A percentile compares a stretch with the other conserved stretches of the same genome.
These are phyloP conservation scores for Adrianichthys oophorus DNA, from an alignment of 2,797 vertebrate species.

Conservation along the genomic window DNA sequence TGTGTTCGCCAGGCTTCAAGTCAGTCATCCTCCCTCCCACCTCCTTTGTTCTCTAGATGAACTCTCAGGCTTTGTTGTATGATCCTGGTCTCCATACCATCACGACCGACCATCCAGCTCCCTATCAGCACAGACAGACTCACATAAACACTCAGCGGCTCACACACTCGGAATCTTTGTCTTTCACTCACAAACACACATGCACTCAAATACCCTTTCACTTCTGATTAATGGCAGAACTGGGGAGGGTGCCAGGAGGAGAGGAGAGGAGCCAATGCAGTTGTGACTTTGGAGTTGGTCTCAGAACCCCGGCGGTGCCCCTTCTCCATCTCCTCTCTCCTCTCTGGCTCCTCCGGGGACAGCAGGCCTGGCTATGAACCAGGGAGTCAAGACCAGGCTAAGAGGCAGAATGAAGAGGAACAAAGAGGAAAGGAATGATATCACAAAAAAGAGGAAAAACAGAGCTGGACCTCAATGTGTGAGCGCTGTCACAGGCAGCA, in stretches of 20 bases:
- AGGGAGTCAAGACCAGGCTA: slow-evolving; percentile 79
- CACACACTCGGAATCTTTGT: slow-evolving; percentile 54
- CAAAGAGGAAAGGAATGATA: slow-evolving; percentile 64
- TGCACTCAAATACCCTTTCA: slow-evolving; percentile 58
- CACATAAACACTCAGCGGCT: slow-evolving; percentile 47
- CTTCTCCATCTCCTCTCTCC: slow-evolving; percentile 79
- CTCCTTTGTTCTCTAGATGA: slow-evolving; percentile 79
- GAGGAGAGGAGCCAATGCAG: slow-evolving; percentile 60
- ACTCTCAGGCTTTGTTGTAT: slow-evolving; percentile 78
- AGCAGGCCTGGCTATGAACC: slow-evolving; percentile 79
- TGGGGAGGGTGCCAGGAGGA: slow-evolving; percentile 73
- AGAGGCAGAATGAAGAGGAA: slow-evolving; percentile 66
- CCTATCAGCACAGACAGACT: slow-evolving; percentile 64
- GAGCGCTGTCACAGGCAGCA: slow-evolving; percentile 56
- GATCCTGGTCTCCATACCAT: slow-evolving; percentile 81
- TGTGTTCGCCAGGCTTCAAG: slow-evolving; percentile 76
- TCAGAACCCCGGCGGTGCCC: slow-evolving; percentile 78
- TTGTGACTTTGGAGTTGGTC: slow-evolving; percentile 84
- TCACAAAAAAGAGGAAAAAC: slow-evolving; percentile 64
- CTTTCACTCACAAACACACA: slow-evolving; percentile 49
- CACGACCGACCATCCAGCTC: slow-evolving; percentile 68
- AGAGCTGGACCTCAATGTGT: slow-evolving; percentile 46
- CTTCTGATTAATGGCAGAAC: slow-evolving; percentile 84
- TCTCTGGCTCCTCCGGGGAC: slow-evolving; percentile 79
- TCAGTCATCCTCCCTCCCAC: slow-evolving; percentile 67